Conservation (phyloP, 2,888 invertebrate genomes). For the Acanthoscelides obtectus region DNA sequence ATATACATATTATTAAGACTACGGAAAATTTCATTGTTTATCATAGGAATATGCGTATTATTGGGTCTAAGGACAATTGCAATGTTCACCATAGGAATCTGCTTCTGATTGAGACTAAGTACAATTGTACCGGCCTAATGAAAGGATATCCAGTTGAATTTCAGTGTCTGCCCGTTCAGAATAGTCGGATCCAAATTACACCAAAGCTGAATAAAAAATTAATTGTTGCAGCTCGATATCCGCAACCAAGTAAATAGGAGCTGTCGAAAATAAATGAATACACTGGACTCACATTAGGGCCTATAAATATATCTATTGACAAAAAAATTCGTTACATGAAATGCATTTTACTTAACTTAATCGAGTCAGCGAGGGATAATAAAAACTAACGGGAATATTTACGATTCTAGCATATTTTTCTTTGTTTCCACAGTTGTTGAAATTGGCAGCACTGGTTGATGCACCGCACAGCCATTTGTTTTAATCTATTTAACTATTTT, state of each 20-base stretch:
- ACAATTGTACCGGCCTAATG: no score
- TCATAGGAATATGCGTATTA: no score
- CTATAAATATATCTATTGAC: conserved; percentile 17
- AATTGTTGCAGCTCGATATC: conserved; percentile 12
- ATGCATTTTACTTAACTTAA: conserved; percentile 18
- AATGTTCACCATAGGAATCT: no score
- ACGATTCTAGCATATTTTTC: background rate
- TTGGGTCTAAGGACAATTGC: no score
- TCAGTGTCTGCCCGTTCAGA: no score
- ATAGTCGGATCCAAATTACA: no score
- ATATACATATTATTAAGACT: no score
- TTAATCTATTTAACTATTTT: no score
- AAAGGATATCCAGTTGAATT: no score
- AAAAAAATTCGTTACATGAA: conserved; percentile 17
- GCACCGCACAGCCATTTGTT: no score
- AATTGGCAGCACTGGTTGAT: background rate
- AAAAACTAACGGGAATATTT: conserved; percentile 26
- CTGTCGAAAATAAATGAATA: conserved; percentile 19
- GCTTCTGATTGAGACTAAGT: no score
- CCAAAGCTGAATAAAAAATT: conserved; percentile 14
- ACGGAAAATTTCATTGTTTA: no score
- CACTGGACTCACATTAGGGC: conserved; percentile 17
- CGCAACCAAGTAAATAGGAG: conserved; percentile 17
- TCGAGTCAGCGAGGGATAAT: conserved; percentile 3
- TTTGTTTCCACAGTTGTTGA: background rate